Conservation (phyloP, 1,140 invertebrate genomes). For the Acromyrmex charruanus region DNA sequence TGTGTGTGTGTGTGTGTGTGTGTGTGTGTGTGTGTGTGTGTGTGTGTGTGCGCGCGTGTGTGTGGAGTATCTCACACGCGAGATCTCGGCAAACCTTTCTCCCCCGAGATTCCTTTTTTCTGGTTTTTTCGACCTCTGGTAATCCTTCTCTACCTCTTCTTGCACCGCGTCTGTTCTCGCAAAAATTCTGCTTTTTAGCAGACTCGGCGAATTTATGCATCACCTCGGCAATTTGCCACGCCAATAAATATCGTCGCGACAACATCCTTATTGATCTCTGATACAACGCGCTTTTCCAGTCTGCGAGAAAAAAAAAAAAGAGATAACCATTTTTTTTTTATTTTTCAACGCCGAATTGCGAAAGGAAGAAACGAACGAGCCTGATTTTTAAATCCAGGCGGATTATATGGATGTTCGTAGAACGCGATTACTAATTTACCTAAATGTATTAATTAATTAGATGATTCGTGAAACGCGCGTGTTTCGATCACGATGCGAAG, state of each 20-base stretch:
- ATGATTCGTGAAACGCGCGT: neutral
- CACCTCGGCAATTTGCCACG: neutral
- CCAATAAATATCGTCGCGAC: slow-evolving; percentile 57
- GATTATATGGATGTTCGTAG: too few relatives aligned
- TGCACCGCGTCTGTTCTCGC: neutral
- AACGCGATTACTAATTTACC: slow-evolving; percentile 2
- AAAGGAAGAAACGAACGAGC: neutral
- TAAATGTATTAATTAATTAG: slow-evolving; percentile 40
- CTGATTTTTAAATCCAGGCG: neutral
- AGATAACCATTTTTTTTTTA: neutral
- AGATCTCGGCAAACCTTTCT: neutral
- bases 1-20: too few relatives aligned
- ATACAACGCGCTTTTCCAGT: slow-evolving; percentile 30
- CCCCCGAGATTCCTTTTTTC: neutral
- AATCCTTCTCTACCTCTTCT: neutral
- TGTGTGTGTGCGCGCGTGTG: neutral
- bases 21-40: neutral
- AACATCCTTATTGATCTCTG: slow-evolving; percentile 51
- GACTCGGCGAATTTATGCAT: slow-evolving; percentile 49
- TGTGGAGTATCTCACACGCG: neutral
- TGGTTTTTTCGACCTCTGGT: neutral
- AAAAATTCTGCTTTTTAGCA: neutral
- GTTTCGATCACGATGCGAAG: neutral
- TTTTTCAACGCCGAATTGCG: neutral
- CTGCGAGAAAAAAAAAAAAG: neutral